Base-by-base conservation (phyloP, 2,797 vertebrate genomes). In the Nothura maculosa region DNA sequence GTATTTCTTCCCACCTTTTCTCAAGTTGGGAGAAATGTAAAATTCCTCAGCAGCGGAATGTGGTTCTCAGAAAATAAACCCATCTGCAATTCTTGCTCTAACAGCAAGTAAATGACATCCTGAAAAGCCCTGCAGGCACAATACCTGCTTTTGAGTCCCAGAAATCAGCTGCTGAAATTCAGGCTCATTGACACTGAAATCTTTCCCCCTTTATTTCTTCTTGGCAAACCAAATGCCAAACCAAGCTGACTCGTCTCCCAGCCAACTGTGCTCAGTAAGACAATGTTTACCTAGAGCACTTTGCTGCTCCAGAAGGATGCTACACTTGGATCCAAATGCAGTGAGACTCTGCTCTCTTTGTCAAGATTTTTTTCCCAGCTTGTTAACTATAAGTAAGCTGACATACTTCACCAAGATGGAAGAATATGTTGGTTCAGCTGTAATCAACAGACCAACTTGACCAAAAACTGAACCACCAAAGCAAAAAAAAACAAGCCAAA, bases 151-250 rank as follows among this genome's bases (percentile, higher is more conserved):
- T 38, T 6, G 62, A 58, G 12, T 81, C 74, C 77, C 91, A 85
- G 21, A 66, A 69, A 24, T 74, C 43, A 57, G 60, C 70, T 70
- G 63, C 72, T 78, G 85, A 40, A 92, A 81, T 79, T 57, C 63
- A 84, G 61, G 48, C 47, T 82, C 40, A 55, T 61, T 85, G 88
- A 79, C 40, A 38, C 10, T 86, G 74, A 76, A 8, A 57, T 36
- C 36, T 43, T 88, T 91, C 76, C 85, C 82, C n/a, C 32, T 9
- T 87, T 47, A 43, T 90, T 92, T 66, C 85, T 85, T 38, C n/a
- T 9, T 84, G 63, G 73, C 69, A 87, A 89, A 79, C 9, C 70
- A 64, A 74, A 89, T 43, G 45, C 30, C 30, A n/a, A 79, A 25
- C 74, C 63, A 81, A 73, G 22, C 34, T 34, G 19, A 84, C 73